Evolutionary conservation across 2,888 invertebrate genomes (phyloP), one percentile per base, ranked within the genome.

Genomic region (Eutolmus rufibarbis): DNA sequence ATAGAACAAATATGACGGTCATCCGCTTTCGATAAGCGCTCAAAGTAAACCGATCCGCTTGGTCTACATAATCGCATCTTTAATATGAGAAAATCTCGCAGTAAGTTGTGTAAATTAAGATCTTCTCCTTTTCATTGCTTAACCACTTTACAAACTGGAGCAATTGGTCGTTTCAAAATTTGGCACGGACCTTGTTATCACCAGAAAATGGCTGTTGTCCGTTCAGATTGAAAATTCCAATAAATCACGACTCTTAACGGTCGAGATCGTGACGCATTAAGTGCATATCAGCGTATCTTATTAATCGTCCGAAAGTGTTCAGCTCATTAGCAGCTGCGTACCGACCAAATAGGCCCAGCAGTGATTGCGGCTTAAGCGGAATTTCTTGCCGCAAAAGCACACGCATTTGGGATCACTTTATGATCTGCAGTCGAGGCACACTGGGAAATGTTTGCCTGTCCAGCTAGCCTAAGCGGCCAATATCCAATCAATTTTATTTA

Each of bases 401-500:
- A 66, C 66, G 43, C 43, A 78, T 78, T 78, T 78, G 14, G 78
- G 43, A 78, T 43, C 9, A 78, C 40, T 40, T 43, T 78, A 78
- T 78, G 43, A 78, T 78, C 19, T n/a, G 78, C 34, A 19, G 78
- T 19, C 19, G 16, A 40, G 19, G 19, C 4, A 3, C 4, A 28
- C 28, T n/a, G 19, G 19, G 28, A 66, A 66, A 78, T 78, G 43
- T 40, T 23, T n/a, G 28, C 16, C 19, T 12, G 37, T 12, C 37
- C 76, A 76, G 37, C 37, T 76, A 37, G 76, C 12, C 51, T 9
- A 81, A 79, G 79, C 46, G 28, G 0, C 23, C 31, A 81, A 81
- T 31, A 81, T 56, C 28, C 81, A 81, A 81, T 81, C 56, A 81
- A 81, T 81, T 81, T 81, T 81, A 51, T 81, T 56, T 81, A 51